phyloP scores from a whole-genome alignment of 2,113 vertebrate genomes.

The Petaurus breviceps region DNA sequence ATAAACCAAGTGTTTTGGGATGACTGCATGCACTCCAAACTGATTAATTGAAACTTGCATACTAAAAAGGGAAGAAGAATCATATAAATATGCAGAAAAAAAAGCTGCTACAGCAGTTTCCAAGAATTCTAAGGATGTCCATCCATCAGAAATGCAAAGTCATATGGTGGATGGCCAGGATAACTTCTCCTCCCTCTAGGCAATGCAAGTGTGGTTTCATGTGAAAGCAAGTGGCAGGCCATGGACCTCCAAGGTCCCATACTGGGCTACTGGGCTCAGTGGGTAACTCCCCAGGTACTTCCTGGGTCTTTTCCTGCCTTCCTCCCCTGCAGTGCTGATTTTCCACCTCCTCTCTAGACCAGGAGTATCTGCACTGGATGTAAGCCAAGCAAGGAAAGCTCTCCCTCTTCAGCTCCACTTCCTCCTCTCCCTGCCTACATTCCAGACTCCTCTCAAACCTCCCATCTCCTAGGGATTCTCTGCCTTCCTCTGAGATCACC shows the following conservation, averaged over 20 bases:
- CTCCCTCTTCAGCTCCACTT: too few species aligned
- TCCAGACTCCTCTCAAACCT: too few species aligned
- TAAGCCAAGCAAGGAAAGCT: background rate
- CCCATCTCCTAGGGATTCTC: too few species aligned
- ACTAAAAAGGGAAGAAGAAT: background rate
- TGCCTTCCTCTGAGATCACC: too few species aligned
- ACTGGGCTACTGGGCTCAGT: too few species aligned
- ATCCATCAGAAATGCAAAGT: background rate
- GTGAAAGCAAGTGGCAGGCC: too few species aligned
- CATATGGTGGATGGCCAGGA: background rate
- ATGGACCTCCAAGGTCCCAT: too few species aligned
- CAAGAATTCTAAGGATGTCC: background rate
- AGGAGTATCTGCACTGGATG: background rate
- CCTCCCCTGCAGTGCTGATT: background rate
- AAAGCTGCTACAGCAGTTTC: background rate
- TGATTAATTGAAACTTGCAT: background rate
- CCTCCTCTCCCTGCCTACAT: too few species aligned
- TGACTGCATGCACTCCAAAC: background rate
- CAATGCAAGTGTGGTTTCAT: too few species aligned
- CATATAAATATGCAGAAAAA: background rate
- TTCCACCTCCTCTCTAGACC: too few species aligned
- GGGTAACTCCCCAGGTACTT: too few species aligned
- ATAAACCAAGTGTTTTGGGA: background rate
- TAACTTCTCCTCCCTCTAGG: background rate
- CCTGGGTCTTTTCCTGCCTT: too few species aligned